Evolutionary conservation across 2,797 vertebrate genomes (phyloP).

Genomic region (Aythya fuligula): DNA sequence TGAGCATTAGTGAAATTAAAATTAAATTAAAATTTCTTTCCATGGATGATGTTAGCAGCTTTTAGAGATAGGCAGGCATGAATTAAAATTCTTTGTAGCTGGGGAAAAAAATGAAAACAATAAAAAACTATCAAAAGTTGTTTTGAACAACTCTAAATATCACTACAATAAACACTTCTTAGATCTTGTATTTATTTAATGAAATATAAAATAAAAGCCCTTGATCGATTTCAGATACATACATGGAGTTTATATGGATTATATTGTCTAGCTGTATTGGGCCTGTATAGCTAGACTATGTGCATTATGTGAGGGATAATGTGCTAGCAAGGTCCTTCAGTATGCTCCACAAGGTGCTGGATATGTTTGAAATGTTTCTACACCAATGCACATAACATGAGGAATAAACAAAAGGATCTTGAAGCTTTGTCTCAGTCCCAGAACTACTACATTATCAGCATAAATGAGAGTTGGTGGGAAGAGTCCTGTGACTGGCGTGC

Average conservation of each 20-base stretch:
- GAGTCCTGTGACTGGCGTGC: too few relatives aligned
- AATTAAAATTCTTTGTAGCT: not conserved
- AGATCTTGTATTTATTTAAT: not conserved
- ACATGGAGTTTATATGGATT: not conserved
- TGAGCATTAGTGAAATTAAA: constrained; percentile 18
- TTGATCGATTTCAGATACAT: not conserved
- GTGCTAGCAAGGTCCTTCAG: too few relatives aligned
- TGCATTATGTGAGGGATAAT: too few relatives aligned
- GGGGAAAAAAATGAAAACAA: not conserved
- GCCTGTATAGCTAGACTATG: too few relatives aligned
- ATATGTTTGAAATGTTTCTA: too few relatives aligned
- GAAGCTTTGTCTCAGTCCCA: too few relatives aligned
- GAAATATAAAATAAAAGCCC: not conserved
- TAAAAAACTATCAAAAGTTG: not conserved
- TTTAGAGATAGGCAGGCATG: not conserved
- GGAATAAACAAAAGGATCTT: too few relatives aligned
- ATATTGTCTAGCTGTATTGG: not conserved
- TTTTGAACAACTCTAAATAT: not conserved
- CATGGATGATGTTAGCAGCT: not conserved
- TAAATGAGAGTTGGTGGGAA: too few relatives aligned
- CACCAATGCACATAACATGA: too few relatives aligned
- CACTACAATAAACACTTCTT: not conserved
- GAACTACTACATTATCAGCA: too few relatives aligned
- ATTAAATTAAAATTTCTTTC: not conserved
- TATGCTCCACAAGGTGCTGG: too few relatives aligned